phyloP scores from a whole-genome alignment of 2,113 vertebrate species.

The Odontesthes bonariensis region DNA sequence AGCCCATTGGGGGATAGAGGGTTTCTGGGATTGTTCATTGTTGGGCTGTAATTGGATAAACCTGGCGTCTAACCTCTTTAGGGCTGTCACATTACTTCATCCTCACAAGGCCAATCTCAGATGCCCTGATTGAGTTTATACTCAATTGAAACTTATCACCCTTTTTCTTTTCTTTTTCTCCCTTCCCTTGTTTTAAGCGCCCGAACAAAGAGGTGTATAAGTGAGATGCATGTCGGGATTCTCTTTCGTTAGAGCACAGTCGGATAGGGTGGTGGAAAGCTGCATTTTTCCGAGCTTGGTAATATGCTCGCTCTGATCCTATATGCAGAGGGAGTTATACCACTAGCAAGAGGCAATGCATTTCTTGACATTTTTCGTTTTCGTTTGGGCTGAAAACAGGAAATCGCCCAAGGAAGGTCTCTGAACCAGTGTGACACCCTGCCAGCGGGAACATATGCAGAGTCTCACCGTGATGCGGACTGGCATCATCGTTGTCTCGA shows the following conservation, averaged over 20 bases:
- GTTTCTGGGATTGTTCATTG: slow-evolving; percentile 78
- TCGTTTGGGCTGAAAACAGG: slow-evolving; percentile 26
- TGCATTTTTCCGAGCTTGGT: background rate
- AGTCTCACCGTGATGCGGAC: background rate
- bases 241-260: background rate
- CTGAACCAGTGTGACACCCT: slow-evolving; percentile 6
- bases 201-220: slow-evolving; percentile 31
- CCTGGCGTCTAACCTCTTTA: slow-evolving; percentile 77
- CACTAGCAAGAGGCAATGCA: background rate
- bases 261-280: background rate
- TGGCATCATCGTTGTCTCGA: background rate
- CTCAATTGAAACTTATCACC: slow-evolving; percentile 74
- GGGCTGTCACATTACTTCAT: slow-evolving; percentile 78
- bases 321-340: background rate
- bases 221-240: slow-evolving; percentile 17
- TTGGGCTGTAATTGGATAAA: slow-evolving; percentile 79
- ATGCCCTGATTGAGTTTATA: slow-evolving; percentile 73
- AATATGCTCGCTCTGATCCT: background rate
- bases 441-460: slow-evolving; percentile 38
- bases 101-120: slow-evolving; percentile 72
- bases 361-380: slow-evolving; percentile 6
- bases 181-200: slow-evolving; percentile 35
- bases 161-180: rapidly evolving
- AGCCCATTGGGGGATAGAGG: slow-evolving; percentile 53
- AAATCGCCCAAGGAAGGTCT: slow-evolving; percentile 36